These are phyloP conservation scores for Huso huso DNA, from an alignment of 2,797 vertebrate genomes.

Conservation along the genomic window DNA sequence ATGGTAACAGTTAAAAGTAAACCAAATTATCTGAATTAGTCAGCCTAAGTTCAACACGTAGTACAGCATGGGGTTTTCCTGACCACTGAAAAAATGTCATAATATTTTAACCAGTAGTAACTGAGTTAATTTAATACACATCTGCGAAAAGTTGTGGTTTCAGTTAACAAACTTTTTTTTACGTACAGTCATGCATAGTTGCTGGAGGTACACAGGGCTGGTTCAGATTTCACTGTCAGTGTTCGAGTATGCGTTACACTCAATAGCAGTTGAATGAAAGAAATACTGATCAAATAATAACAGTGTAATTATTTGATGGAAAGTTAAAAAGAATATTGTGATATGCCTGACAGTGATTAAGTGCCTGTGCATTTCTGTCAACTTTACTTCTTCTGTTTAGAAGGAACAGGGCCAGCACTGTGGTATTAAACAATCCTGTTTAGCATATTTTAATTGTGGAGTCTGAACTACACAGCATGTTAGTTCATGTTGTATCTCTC, in stretches of 20 bases:
- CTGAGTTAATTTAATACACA: background rate
- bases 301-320: no score
- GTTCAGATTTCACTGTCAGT: no score
- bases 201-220: no score
- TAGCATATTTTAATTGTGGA: background rate
- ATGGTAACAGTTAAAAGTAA: background rate
- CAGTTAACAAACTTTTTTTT: no score
- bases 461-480: conserved; percentile 7
- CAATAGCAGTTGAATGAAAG: no score
- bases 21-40: background rate
- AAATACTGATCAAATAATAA: no score
- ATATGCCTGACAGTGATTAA: background rate
- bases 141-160: background rate
- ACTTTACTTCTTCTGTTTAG: background rate
- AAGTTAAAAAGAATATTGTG: no score
- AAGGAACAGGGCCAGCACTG: background rate
- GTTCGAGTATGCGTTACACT: no score
- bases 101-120: background rate
- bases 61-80: background rate
- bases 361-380: background rate
- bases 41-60: background rate
- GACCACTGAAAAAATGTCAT: background rate
- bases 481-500: conserved; percentile 6
- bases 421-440: background rate
- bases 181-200: no score